Evolutionary conservation across 2,888 invertebrate species (phyloP), one percentile per base, ranked within the genome.

Genomic region (Macrophya alboannulata): DNA sequence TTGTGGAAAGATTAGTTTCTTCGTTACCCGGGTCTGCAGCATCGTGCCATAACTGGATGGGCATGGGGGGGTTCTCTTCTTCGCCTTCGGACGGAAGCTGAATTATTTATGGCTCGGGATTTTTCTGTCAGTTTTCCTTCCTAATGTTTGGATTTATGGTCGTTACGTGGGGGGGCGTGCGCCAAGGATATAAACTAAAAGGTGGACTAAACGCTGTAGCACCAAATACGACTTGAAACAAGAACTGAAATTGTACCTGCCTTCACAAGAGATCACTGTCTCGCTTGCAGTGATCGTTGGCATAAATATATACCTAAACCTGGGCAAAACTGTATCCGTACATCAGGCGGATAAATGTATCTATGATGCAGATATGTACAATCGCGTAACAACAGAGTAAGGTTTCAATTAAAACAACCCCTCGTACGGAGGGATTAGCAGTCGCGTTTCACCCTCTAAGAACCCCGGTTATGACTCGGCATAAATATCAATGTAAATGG

Each of bases 401-500:
- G 93, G 93, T 93, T 93, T 93, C 93, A 93, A 93, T 93, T 93
- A 93, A 93, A 93, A 92, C 92, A 91, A 92, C 92, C 92, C 92
- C 92, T 92, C 89, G 90, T 89, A 89, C 89, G 86, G 87, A 89
- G 87, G 93, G 93, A 93, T 93, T 93, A 93, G 92, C 91, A 90
- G 91, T 92, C 83, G 68, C 68, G 83, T 68, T 83, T 83, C 83
- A 45, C 65, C 83, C 83, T 31, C 83, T 48, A 71, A 83, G 83
- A 90, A 89, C 90, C 90, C 88, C 90, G 92, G 93, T 93, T 93
- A 93, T 93, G 93, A 93, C 93, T 90, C 90, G 91, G 93, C 93
- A 93, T 93, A 93, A 93, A 93, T 93, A 93, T 93, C 93, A 93
- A 93, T 93, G 93, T 93, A 93, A 93, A 93, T 93, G 83, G 83